These are phyloP conservation scores for Salarias fasciatus DNA, from an alignment of 2,797 vertebrate species.

Conservation along the genomic window DNA sequence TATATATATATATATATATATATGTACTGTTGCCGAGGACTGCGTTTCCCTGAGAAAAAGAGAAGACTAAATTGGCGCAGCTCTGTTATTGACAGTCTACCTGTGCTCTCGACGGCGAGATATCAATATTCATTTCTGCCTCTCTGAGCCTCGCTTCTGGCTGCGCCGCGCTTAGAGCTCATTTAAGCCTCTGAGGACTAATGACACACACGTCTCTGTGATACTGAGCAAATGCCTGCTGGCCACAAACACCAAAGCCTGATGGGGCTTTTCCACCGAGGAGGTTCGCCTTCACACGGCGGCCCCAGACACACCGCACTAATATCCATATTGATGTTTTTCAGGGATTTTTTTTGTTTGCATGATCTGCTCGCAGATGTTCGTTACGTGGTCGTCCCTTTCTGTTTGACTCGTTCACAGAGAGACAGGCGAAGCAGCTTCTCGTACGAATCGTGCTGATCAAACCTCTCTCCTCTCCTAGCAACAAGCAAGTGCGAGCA, in stretches of 20 bases:
- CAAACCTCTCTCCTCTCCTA: background rate
- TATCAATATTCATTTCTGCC: slow-evolving; percentile 61
- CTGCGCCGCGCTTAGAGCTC: slow-evolving; percentile 33
- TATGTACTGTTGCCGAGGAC: background rate
- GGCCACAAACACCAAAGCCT: slow-evolving; percentile 44
- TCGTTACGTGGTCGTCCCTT: slow-evolving; percentile 8
- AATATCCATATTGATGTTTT: slow-evolving; percentile 18
- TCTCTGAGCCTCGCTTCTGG: slow-evolving; percentile 34
- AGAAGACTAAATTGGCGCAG: slow-evolving; percentile 33
- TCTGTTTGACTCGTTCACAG: slow-evolving; percentile 12
- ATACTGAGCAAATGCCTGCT: slow-evolving; percentile 44
- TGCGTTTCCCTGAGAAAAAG: slow-evolving; percentile 3
- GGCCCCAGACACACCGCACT: slow-evolving; percentile 6
- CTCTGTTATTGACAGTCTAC: slow-evolving; percentile 37
- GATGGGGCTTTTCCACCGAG: slow-evolving; percentile 7
- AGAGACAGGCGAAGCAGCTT: slow-evolving; percentile 8
- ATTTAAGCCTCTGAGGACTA: slow-evolving; percentile 64
- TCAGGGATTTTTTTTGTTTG: background rate
- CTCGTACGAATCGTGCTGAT: slow-evolving; percentile 4
- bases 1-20: no score
- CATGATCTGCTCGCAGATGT: slow-evolving; percentile 3
- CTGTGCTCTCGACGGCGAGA: slow-evolving; percentile 36
- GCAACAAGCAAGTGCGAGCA: slow-evolving; percentile 3
- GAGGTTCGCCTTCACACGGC: slow-evolving; percentile 7
- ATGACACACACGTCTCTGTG: slow-evolving; percentile 47